Conservation (phyloP, 2,888 invertebrate species). For the Acanthacorydalis orientalis region DNA sequence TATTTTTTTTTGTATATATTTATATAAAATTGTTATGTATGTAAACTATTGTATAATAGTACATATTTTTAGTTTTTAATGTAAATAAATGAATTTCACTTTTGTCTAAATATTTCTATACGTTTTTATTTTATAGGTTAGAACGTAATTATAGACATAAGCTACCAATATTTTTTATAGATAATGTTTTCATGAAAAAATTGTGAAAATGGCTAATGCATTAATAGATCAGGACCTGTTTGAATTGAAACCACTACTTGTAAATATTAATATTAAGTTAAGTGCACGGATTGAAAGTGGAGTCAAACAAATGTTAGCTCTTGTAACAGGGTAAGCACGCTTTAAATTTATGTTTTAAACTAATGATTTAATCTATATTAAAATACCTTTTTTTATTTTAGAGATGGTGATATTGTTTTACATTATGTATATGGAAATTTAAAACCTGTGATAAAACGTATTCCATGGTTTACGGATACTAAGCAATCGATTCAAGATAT, state of each 20-base stretch:
- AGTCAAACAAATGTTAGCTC: constrained; percentile 24
- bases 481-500: constrained; percentile 41
- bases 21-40: too few relatives aligned
- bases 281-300: constrained; percentile 25
- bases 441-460: constrained; percentile 21
- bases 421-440: constrained; percentile 26
- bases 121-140: too few relatives aligned
- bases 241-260: constrained; percentile 22
- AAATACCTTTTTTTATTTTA: constrained; percentile 11
- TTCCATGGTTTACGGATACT: constrained; percentile 24
- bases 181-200: too few relatives aligned
- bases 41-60: too few relatives aligned
- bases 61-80: too few relatives aligned
- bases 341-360: background rate
- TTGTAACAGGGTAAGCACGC: constrained; percentile 19
- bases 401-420: constrained; percentile 23
- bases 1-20: too few relatives aligned
- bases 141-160: too few relatives aligned
- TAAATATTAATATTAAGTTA: constrained; percentile 23
- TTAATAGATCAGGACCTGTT: constrained; percentile 18
- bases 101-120: too few relatives aligned
- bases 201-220: constrained; percentile 6
- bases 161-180: too few relatives aligned
- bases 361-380: background rate
- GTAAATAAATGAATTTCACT: too few relatives aligned